phyloP scores from a whole-genome alignment of 2,113 vertebrate genomes.

The Gila orcuttii region DNA sequence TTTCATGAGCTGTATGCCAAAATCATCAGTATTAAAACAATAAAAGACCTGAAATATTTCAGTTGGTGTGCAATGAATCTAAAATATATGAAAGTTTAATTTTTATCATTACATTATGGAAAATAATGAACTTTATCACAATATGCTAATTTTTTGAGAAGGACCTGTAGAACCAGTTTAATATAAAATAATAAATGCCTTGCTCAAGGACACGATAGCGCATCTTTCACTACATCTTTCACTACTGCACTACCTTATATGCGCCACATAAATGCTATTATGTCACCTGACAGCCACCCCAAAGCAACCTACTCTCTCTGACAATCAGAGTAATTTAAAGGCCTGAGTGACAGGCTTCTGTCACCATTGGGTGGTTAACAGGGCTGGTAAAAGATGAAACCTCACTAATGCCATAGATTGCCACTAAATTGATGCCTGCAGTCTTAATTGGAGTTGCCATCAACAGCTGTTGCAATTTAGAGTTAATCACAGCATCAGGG shows the following conservation, averaged over 20 bases:
- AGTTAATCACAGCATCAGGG: conserved; percentile 55
- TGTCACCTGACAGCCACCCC: neutral
- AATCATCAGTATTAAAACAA: no score
- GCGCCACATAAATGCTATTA: neutral
- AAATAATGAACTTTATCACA: no score
- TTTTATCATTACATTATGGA: no score
- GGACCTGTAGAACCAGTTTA: neutral
- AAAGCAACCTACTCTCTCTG: neutral
- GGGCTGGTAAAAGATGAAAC: conserved; percentile 44
- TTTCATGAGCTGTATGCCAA: no score
- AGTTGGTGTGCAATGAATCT: no score
- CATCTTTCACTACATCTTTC: neutral
- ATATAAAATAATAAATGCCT: neutral
- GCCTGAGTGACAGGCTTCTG: conserved; percentile 1
- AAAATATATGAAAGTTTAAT: no score
- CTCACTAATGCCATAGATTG: conserved; percentile 54
- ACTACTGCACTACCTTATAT: neutral
- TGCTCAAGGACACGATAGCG: neutral
- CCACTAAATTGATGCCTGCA: conserved; percentile 48
- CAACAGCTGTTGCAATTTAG: conserved; percentile 58
- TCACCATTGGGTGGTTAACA: conserved; percentile 36
- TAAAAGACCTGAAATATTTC: no score
- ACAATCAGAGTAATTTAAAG: neutral
- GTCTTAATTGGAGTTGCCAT: conserved; percentile 58
- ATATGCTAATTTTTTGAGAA: no score